phyloP scores from a whole-genome alignment of 2,888 invertebrate genomes.

The Parnassius apollo region DNA sequence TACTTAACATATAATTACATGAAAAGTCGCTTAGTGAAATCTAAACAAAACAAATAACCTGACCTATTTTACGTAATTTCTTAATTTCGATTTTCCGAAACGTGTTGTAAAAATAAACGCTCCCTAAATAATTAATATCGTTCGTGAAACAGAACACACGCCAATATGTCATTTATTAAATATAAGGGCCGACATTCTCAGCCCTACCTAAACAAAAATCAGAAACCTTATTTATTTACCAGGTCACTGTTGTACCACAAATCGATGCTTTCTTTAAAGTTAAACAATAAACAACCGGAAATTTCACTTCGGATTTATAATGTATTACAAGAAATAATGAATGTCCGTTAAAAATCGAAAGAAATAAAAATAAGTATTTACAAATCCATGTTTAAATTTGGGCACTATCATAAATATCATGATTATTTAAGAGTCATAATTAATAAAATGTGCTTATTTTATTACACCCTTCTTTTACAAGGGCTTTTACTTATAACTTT shows the following conservation, averaged over 20 bases:
- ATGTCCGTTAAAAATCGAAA: too few species aligned
- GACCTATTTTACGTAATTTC: too few species aligned
- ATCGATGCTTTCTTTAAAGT: constrained; percentile 18
- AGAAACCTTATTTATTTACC: constrained; percentile 9
- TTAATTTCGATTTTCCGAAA: constrained; percentile 5
- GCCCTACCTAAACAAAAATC: constrained; percentile 18
- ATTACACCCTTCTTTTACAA: too few species aligned
- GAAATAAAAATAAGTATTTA: too few species aligned
- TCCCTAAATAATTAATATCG: constrained; percentile 10
- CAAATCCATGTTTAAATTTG: too few species aligned
- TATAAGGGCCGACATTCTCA: constrained; percentile 11
- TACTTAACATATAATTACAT: background rate
- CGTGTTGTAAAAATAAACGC: constrained; percentile 12
- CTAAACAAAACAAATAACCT: too few species aligned
- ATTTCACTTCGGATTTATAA: background rate
- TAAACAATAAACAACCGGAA: background rate
- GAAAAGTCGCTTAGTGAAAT: too few species aligned
- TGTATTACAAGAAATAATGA: too few species aligned
- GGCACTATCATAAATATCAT: too few species aligned
- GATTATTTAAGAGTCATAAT: too few species aligned
- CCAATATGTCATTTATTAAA: constrained; percentile 21
- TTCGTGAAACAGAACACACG: constrained; percentile 14
- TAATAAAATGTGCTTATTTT: too few species aligned
- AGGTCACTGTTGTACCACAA: constrained; percentile 8
- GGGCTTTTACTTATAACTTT: too few species aligned